Evolutionary conservation across 2,888 invertebrate genomes (phyloP).

Genomic region (Leucophora obtusa): DNA sequence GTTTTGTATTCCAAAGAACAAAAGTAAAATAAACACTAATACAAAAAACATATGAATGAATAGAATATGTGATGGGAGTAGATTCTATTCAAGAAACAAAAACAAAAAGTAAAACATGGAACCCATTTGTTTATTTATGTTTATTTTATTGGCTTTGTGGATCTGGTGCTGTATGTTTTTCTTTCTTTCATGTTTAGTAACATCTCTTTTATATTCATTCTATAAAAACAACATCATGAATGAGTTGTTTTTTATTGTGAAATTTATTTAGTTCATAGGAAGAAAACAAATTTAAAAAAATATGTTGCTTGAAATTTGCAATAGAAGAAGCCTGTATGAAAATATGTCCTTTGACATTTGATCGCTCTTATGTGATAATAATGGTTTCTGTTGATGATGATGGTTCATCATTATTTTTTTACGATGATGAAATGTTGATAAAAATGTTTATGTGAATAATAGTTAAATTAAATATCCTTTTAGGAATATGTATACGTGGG

Average conservation of each 20-base stretch:
- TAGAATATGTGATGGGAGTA: conserved; percentile 5
- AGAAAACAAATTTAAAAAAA: conserved; percentile 9
- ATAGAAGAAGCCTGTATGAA: conserved; percentile 49
- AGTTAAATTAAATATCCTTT: conserved; percentile 22
- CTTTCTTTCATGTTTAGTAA: conserved; percentile 38
- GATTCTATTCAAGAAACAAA: background rate
- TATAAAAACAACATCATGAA: conserved; percentile 45
- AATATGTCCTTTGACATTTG: conserved; percentile 67
- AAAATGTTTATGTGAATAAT: conserved; percentile 25
- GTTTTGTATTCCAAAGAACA: conserved; percentile 4
- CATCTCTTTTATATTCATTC: conserved; percentile 48
- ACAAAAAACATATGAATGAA: conserved; percentile 10
- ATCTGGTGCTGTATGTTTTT: conserved; percentile 24
- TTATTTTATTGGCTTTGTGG: conserved; percentile 58
- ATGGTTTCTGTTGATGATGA: conserved; percentile 40
- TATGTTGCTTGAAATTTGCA: conserved; percentile 31
- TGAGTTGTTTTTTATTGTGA: conserved; percentile 47
- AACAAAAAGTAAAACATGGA: background rate
- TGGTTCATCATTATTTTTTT: conserved; percentile 38
- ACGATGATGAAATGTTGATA: conserved; percentile 20
- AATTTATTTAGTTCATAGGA: conserved; percentile 26
- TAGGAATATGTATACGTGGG: background rate
- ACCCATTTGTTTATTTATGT: conserved; percentile 54
- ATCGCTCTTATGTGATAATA: conserved; percentile 63
- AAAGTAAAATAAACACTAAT: conserved; percentile 31